Evolutionary conservation across 2,888 invertebrate genomes (phyloP).

Genomic region (Agriopis aurantiaria): DNA sequence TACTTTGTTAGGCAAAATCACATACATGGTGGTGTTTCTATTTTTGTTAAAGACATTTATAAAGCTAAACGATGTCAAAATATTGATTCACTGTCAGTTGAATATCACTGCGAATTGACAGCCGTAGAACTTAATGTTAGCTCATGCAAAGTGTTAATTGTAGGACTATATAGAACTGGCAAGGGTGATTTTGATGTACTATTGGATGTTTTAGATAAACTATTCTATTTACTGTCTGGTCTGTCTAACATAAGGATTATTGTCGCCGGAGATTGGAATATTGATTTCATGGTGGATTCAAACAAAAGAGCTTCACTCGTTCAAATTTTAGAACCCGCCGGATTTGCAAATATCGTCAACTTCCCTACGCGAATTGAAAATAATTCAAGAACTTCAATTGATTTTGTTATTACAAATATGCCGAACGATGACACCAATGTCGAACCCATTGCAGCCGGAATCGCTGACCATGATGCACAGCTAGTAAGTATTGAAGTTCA

Average conservation of each 20-base stretch:
- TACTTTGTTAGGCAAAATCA: neutral
- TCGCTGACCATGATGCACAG: slow-evolving; percentile 22
- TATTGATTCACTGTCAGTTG: slow-evolving; percentile 4
- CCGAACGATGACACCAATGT: neutral
- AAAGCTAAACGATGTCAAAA: slow-evolving; percentile 2
- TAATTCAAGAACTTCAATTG: slow-evolving; percentile 2
- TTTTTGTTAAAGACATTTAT: neutral
- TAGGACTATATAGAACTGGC: slow-evolving; percentile 9
- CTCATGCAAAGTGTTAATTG: neutral
- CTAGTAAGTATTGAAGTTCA: neutral
- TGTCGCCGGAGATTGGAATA: slow-evolving; percentile 13
- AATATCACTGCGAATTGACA: slow-evolving; percentile 2
- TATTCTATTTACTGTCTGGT: slow-evolving; percentile 1
- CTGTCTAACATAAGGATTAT: neutral
- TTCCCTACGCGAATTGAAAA: slow-evolving; percentile 18
- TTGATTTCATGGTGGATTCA: slow-evolving; percentile 9
- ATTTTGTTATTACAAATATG: slow-evolving; percentile 10
- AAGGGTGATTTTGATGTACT: neutral
- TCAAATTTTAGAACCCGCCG: slow-evolving; percentile 7
- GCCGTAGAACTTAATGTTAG: neutral
- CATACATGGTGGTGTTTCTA: slow-evolving; percentile 5
- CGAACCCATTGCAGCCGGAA: neutral
- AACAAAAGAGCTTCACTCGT: neutral
- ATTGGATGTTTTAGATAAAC: neutral
- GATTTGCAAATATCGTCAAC: slow-evolving; percentile 1